Conservation (phyloP, 2,888 invertebrate genomes). For the Scaeva pyrastri region DNA sequence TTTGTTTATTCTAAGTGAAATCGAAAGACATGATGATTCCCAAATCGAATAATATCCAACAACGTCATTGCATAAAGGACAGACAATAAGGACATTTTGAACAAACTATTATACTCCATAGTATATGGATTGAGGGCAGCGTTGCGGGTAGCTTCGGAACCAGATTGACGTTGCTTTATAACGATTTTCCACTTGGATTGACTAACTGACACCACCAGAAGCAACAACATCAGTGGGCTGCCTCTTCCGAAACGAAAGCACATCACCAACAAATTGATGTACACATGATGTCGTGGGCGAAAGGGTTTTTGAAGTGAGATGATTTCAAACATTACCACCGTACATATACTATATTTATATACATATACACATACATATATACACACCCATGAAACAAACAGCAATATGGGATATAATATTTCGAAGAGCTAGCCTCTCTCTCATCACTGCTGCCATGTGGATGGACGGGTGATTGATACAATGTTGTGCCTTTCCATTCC, state of each 20-base stretch:
- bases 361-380: too few species aligned
- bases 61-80: slow-evolving; percentile 70
- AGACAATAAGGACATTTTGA: slow-evolving; percentile 69
- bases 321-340: not conserved
- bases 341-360: too few species aligned
- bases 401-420: slow-evolving; percentile 71
- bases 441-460: not conserved
- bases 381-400: slow-evolving; percentile 55
- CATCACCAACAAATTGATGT: not conserved
- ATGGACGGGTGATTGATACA: slow-evolving; percentile 68
- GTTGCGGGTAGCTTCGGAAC: slow-evolving; percentile 42
- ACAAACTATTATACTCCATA: slow-evolving; percentile 44
- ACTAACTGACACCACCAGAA: slow-evolving; percentile 75
- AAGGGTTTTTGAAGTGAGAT: slow-evolving; percentile 1
- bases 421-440: slow-evolving; percentile 52
- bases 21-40: slow-evolving; percentile 73
- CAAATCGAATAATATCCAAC: slow-evolving; percentile 71
- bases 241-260: slow-evolving; percentile 30
- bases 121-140: slow-evolving; percentile 9
- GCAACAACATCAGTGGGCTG: slow-evolving; percentile 58
- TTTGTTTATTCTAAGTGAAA: slow-evolving; percentile 75
- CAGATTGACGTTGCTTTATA: slow-evolving; percentile 69
- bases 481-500: slow-evolving; percentile 45
- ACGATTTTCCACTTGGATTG: slow-evolving; percentile 75
- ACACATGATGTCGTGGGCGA: not conserved